Conservation (phyloP, 2,888 invertebrate species). For the Melieria picta region DNA sequence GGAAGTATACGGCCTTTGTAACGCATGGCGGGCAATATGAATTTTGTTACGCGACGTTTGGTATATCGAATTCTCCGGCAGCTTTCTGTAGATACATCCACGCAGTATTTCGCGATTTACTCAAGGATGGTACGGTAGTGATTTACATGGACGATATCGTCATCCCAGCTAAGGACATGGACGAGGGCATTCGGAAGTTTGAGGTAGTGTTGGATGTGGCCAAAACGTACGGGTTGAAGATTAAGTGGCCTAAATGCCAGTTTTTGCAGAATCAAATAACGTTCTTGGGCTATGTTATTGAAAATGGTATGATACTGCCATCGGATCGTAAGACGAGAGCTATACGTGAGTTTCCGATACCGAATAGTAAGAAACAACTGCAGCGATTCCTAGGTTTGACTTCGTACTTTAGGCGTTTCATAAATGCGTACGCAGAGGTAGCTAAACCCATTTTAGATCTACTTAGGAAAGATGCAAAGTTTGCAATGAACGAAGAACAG, state of each 20-base stretch:
- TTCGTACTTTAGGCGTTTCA: conserved; percentile 40
- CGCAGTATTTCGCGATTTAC: conserved; percentile 35
- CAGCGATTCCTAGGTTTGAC: conserved; percentile 41
- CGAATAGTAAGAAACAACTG: conserved; percentile 26
- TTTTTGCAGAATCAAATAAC: conserved; percentile 35
- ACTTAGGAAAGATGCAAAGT: conserved; percentile 42
- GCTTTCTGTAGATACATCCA: conserved; percentile 39
- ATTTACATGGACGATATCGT: conserved; percentile 43
- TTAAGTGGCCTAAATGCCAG: conserved; percentile 41
- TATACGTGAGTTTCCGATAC: conserved; percentile 35
- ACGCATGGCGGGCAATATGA: conserved; percentile 47
- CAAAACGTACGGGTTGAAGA: conserved; percentile 23
- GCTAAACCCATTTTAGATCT: conserved; percentile 38
- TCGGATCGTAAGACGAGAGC: conserved; percentile 35
- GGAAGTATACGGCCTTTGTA: conserved; percentile 48
- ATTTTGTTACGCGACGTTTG: conserved; percentile 44
- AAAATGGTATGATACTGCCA: conserved; percentile 37
- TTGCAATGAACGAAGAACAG: conserved; percentile 34
- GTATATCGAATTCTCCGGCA: conserved; percentile 42
- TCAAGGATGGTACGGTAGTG: conserved; percentile 25
- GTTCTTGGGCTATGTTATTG: conserved; percentile 41
- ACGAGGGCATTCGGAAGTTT: conserved; percentile 28
- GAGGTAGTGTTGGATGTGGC: conserved; percentile 31
- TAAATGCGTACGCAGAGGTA: conserved; percentile 25
- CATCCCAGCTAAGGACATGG: conserved; percentile 35